Conservation (phyloP, 2,113 vertebrate genomes). For the Coptodon rendalli region DNA sequence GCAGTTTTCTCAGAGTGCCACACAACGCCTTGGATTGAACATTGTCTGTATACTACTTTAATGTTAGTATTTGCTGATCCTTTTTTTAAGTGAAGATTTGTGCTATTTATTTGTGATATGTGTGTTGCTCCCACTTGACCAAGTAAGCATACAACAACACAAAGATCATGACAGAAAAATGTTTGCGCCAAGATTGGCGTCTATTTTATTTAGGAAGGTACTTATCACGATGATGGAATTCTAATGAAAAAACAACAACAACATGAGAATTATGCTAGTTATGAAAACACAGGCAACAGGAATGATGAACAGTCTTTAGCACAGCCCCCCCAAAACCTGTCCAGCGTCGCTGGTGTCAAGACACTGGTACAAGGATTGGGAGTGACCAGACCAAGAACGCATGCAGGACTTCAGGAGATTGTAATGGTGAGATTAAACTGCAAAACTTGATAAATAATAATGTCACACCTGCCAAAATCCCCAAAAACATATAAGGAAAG, state of each 20-base stretch:
- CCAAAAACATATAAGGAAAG: not conserved
- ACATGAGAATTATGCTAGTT: not conserved
- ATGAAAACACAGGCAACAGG: not conserved
- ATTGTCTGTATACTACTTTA: not conserved
- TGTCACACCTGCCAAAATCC: not conserved
- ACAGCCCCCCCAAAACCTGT: slow-evolving; percentile 72
- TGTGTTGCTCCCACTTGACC: not conserved
- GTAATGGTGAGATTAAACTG: not conserved
- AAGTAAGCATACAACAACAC: not conserved
- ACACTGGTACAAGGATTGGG: slow-evolving; percentile 85
- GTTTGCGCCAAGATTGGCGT: not conserved
- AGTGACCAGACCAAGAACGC: slow-evolving; percentile 60
- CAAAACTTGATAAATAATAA: not conserved
- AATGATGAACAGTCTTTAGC: not conserved
- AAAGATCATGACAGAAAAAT: not conserved
- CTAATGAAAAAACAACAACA: not conserved
- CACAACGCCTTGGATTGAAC: not conserved
- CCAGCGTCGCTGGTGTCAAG: slow-evolving; percentile 67
- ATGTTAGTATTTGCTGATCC: not conserved
- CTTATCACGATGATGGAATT: not conserved
- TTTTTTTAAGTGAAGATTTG: not conserved
- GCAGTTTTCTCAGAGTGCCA: not conserved
- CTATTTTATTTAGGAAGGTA: not conserved
- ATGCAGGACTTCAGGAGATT: not conserved
- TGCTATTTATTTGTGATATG: not conserved